Conservation (phyloP, 2,888 invertebrate species). For the Ectemnius continuus region DNA sequence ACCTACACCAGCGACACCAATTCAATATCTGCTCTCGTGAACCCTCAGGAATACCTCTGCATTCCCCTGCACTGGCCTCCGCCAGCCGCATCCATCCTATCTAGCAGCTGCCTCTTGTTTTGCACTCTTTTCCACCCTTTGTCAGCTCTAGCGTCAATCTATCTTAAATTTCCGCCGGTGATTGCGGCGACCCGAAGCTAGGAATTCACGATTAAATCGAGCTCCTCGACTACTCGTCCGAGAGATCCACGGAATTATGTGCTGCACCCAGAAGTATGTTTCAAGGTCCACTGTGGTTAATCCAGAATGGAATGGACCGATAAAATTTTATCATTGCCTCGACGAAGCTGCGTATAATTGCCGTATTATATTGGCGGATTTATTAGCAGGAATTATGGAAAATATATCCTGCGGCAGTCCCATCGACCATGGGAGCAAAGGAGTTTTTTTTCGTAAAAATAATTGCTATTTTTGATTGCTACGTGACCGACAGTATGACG, state of each 20-base stretch:
- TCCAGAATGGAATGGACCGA: too few relatives aligned
- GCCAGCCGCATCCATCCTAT: background rate
- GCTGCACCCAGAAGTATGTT: background rate
- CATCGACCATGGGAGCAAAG: background rate
- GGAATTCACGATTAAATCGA: background rate
- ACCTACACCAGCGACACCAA: constrained; percentile 22
- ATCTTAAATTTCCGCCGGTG: background rate
- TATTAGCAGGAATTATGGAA: too few relatives aligned
- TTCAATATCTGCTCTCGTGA: constrained; percentile 40
- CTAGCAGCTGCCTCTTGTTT: background rate
- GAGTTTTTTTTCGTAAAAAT: background rate
- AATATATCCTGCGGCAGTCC: background rate
- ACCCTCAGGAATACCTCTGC: background rate
- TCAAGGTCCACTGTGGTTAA: background rate
- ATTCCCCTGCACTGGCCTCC: background rate
- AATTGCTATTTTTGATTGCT: too few relatives aligned
- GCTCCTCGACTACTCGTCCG: background rate
- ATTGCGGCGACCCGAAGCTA: background rate
- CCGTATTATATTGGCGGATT: too few relatives aligned
- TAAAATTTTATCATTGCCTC: too few relatives aligned
- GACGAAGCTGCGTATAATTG: constrained; percentile 29
- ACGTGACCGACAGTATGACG: too few relatives aligned
- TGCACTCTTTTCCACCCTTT: background rate
- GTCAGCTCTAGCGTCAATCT: background rate
- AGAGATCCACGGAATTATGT: constrained; percentile 17